Evolutionary conservation across 2,888 invertebrate species (phyloP).

Genomic region (Ichneumon xanthorius): DNA sequence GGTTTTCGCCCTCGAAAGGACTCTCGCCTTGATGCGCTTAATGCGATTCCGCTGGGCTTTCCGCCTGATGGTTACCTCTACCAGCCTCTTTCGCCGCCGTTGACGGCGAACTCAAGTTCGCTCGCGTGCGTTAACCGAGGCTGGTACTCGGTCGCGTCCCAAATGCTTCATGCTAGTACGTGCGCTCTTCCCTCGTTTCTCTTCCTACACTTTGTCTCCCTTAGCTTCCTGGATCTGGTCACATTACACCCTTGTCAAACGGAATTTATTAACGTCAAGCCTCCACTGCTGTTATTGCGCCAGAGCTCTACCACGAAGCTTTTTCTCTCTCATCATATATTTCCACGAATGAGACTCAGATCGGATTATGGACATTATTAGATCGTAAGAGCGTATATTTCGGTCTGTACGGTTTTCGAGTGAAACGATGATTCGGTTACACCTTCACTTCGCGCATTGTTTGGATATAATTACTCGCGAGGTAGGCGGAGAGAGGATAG

Average conservation of each 20-base stretch:
- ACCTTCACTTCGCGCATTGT: conserved; percentile 26
- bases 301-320: conserved; percentile 27
- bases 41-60: conserved; percentile 78
- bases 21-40: conserved; percentile 78
- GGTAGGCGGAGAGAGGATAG: background rate
- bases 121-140: conserved; percentile 52
- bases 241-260: conserved; percentile 63
- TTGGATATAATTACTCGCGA: conserved; percentile 53
- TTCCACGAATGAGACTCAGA: conserved; percentile 45
- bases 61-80: conserved; percentile 75
- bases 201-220: conserved; percentile 20
- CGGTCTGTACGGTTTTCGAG: conserved; percentile 44
- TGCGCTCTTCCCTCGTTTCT: conserved; percentile 9
- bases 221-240: conserved; percentile 34
- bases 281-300: background rate
- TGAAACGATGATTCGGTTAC: conserved; percentile 42
- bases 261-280: conserved; percentile 69
- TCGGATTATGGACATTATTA: conserved; percentile 38
- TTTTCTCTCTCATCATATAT: conserved; percentile 56
- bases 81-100: conserved; percentile 65
- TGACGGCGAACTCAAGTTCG: conserved; percentile 73
- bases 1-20: conserved; percentile 55
- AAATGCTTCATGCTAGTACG: background rate
- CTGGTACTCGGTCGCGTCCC: background rate
- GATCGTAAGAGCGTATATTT: conserved; percentile 1